Conservation (phyloP, 2,113 vertebrate genomes). For the Lontra canadensis region DNA sequence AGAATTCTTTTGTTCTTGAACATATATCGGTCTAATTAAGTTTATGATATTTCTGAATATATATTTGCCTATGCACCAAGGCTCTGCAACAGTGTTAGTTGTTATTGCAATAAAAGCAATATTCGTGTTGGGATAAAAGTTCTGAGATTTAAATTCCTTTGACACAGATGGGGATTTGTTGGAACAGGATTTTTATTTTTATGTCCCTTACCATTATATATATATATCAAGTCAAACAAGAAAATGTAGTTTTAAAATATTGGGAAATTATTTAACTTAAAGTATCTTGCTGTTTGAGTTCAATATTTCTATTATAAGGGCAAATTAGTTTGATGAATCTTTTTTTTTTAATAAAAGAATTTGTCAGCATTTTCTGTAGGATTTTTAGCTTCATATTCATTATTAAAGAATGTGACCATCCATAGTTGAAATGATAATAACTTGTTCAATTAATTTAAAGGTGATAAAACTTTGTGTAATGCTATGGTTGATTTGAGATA, state of each 20-base stretch:
- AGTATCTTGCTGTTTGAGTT: not conserved
- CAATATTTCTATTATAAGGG: not conserved
- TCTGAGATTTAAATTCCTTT: constrained; percentile 59
- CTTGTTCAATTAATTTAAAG: constrained; percentile 15
- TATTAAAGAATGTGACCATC: not conserved
- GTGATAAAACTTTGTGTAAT: not conserved
- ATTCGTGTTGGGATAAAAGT: constrained; percentile 11
- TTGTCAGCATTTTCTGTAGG: not conserved
- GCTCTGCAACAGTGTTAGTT: constrained; percentile 13
- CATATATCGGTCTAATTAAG: constrained; percentile 24
- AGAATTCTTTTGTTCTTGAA: constrained; percentile 46
- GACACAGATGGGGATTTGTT: not conserved
- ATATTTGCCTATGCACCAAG: constrained; percentile 38
- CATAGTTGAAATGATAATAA: not conserved
- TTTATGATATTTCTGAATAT: constrained; percentile 45
- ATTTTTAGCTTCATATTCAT: not conserved
- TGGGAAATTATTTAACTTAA: not conserved
- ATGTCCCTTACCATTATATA: not conserved
- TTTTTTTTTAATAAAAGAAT: not conserved
- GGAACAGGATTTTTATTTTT: constrained; percentile 35
- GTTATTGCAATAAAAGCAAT: constrained; percentile 50
- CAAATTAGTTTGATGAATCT: not conserved
- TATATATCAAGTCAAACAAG: not conserved
- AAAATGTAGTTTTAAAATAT: not conserved
- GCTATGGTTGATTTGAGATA: not conserved